These are phyloP conservation scores for Drosophila chauvacae DNA, from an alignment of 1,140 invertebrate genomes.

Conservation along the genomic window DNA sequence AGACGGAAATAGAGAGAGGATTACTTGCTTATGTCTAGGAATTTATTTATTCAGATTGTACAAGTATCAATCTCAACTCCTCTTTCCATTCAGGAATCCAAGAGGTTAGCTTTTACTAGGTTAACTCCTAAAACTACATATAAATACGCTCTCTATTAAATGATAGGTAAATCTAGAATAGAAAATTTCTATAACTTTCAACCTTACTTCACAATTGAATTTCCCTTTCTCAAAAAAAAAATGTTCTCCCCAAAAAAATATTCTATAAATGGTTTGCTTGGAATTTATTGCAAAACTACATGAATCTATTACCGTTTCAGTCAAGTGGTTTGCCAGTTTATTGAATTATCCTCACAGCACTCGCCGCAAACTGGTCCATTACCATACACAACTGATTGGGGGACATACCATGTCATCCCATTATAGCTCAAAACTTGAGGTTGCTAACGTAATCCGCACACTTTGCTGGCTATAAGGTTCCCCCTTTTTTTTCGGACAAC, in stretches of 20 bases:
- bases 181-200: neutral
- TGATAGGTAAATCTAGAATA: neutral
- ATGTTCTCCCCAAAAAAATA: neutral
- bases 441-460: slow-evolving; percentile 41
- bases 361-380: slow-evolving; percentile 28
- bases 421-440: slow-evolving; percentile 25
- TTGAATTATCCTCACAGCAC: slow-evolving; percentile 32
- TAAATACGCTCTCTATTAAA: neutral
- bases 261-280: slow-evolving; percentile 2
- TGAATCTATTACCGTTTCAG: slow-evolving; percentile 32
- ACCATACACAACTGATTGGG: slow-evolving; percentile 5
- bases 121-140: neutral
- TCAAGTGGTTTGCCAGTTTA: slow-evolving; percentile 32
- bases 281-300: slow-evolving; percentile 29
- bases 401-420: slow-evolving; percentile 33
- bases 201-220: neutral
- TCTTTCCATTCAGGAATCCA: too few relatives aligned
- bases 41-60: neutral
- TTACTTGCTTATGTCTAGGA: neutral
- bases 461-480: slow-evolving; percentile 21
- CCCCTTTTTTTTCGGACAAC: slow-evolving; percentile 22
- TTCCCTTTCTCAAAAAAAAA: neutral
- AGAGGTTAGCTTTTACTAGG: neutral
- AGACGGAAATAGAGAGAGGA: too few relatives aligned
- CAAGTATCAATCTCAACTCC: neutral